Evolutionary conservation across 1,140 invertebrate genomes (phyloP).

Genomic region (Pteromalus puparum): DNA sequence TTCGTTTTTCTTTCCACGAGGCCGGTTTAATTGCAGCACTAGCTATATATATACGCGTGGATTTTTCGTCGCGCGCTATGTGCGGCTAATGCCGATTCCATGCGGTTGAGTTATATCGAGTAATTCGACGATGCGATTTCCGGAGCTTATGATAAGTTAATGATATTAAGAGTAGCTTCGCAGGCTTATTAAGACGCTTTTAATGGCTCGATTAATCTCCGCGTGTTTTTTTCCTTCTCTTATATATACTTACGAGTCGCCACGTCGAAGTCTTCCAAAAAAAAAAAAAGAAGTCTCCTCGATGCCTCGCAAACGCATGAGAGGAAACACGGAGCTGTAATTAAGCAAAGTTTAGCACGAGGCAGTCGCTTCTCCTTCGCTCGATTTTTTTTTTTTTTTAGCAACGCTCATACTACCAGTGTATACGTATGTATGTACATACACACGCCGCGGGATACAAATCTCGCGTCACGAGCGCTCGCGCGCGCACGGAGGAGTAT

Average conservation of each 20-base stretch:
- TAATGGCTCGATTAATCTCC: not conserved
- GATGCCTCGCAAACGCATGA: not conserved
- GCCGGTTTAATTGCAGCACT: slow-evolving; percentile 25
- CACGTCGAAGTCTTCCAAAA: not conserved
- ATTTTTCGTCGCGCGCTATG: slow-evolving; percentile 35
- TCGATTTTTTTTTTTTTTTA: slow-evolving; percentile 1
- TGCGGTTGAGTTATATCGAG: not conserved
- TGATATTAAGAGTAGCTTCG: slow-evolving; percentile 25
- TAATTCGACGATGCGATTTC: slow-evolving; percentile 33
- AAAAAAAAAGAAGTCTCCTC: not conserved
- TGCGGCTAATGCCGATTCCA: not conserved
- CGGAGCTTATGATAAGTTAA: slow-evolving; percentile 35
- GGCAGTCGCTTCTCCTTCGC: not conserved
- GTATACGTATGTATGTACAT: not conserved
- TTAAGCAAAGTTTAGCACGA: slow-evolving; percentile 33
- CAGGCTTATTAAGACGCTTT: not conserved
- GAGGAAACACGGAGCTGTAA: too few species aligned
- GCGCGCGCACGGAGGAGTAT: slow-evolving; percentile 18
- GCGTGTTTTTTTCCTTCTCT: not conserved
- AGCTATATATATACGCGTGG: too few species aligned
- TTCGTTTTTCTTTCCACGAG: not conserved
- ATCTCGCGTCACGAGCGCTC: slow-evolving; percentile 44
- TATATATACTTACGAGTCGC: not conserved
- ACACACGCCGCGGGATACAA: slow-evolving; percentile 13
- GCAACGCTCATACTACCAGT: too few species aligned